phyloP scores from a whole-genome alignment of 2,113 vertebrate genomes.

The Hyperoodon ampullatus region DNA sequence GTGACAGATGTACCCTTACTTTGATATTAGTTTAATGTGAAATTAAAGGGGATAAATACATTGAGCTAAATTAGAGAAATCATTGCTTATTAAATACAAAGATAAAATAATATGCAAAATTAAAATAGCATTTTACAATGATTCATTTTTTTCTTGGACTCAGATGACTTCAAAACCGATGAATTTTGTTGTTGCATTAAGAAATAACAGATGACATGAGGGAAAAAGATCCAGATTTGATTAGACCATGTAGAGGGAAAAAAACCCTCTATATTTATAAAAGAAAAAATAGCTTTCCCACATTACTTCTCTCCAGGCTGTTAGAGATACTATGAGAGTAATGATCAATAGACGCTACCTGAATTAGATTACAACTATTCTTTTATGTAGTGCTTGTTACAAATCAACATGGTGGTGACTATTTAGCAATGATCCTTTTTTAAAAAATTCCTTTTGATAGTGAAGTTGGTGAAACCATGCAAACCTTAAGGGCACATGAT shows the following conservation, averaged over 20 bases:
- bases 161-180: slow-evolving; percentile 42
- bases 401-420: slow-evolving; percentile 11
- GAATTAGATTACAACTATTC: slow-evolving; percentile 38
- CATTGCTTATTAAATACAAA: slow-evolving; percentile 28
- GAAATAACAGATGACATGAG: slow-evolving; percentile 9
- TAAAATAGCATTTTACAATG: not conserved
- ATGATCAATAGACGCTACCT: not conserved
- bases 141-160: slow-evolving; percentile 25
- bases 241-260: slow-evolving; percentile 32
- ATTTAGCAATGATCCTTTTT: slow-evolving; percentile 15
- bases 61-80: not conserved
- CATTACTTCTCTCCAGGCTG: not conserved
- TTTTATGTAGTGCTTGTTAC: not conserved
- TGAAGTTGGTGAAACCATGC: slow-evolving; percentile 31
- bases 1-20: not conserved
- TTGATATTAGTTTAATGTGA: slow-evolving; percentile 33
- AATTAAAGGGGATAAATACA: not conserved
- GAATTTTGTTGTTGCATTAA: slow-evolving; percentile 50
- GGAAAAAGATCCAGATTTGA: not conserved
- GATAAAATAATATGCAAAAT: slow-evolving; percentile 28
- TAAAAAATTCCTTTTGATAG: not conserved
- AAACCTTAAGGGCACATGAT: not conserved
- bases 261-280: not conserved
- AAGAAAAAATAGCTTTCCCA: slow-evolving; percentile 38
- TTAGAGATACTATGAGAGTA: slow-evolving; percentile 34